Base-by-base conservation (phyloP, 2,797 vertebrate genomes). In the Microctenopoma steveboyesi region DNA sequence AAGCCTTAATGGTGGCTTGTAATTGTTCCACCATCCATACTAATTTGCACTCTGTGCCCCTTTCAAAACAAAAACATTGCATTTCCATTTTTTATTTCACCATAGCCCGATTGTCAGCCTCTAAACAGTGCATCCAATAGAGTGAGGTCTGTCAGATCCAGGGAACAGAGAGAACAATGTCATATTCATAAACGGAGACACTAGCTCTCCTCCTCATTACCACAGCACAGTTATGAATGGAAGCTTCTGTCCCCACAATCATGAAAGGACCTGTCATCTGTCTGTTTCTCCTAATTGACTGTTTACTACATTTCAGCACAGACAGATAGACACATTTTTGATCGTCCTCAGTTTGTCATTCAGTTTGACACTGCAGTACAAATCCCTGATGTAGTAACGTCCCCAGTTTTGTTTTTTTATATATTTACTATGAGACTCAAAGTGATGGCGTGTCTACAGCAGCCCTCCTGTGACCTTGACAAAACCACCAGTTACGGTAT, bases 121-220 rank as follows among this genome's bases (percentile, higher is more conserved):
- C 77, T 72, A 79, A 81, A 79, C 86, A 80, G 78, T 42, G 50
- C 73, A 81, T 83, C 88, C 89, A 91, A 91, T 88, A 78, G 73
- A 84, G 85, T 71, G 88, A 76, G 81, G 77, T 82, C 88, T 81
- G 88, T 89, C 85, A 92, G 88, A 92, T 90, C 81, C 80, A 47
- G 87, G 84, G 83, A 87, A 90, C 77, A 90, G 76, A 80, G 83
- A 88, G 88, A 94, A 94, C 94, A 94, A 94, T 93, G 92, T 92
- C 90, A 92, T 93, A 93, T 94, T 94, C 91, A 94, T 93, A 89
- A 86, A 83, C 69, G 42, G 85, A 89, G 88, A 93, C 89, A 90
- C 83, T 84, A 88, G 82, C 86, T 88, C 86, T 88, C 81, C 87
- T 90, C 82, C 91, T 91, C 92, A 92, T 92, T 93, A 93, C 88